Conservation (phyloP, 2,113 vertebrate species). For the Girardinichthys multiradiatus region DNA sequence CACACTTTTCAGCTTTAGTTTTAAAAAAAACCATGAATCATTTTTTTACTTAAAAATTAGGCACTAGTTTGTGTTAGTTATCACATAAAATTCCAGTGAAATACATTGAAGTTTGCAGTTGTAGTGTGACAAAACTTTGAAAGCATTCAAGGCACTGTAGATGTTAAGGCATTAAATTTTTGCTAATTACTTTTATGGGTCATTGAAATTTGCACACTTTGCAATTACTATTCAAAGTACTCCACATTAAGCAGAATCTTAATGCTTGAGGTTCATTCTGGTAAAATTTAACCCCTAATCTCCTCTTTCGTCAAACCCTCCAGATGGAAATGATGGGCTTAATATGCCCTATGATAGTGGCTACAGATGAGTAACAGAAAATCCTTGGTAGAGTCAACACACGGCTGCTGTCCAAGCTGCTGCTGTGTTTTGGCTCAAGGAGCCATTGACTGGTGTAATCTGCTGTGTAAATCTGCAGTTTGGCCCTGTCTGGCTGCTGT, state of each 20-base stretch:
- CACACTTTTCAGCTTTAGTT: too few relatives aligned
- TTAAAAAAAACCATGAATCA: too few relatives aligned
- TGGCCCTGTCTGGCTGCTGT: conserved; percentile 81
- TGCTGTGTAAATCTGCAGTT: conserved; percentile 80
- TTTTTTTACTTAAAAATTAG: too few relatives aligned
- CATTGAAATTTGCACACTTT: background rate
- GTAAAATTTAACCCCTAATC: conserved; percentile 7
- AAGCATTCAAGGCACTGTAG: background rate
- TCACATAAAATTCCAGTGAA: too few relatives aligned
- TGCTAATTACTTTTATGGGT: conserved; percentile 7
- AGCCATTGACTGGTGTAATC: conserved; percentile 78
- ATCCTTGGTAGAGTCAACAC: conserved; percentile 77
- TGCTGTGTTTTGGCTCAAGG: conserved; percentile 73
- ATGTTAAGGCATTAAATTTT: background rate
- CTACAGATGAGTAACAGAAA: conserved; percentile 78
- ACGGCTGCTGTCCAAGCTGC: conserved; percentile 71
- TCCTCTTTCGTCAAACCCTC: conserved; percentile 41
- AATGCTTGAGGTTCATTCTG: background rate
- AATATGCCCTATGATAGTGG: conserved; percentile 56
- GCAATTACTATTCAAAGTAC: background rate
- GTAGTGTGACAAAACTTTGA: background rate
- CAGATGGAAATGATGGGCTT: conserved; percentile 59
- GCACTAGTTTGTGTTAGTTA: background rate
- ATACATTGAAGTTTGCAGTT: background rate
- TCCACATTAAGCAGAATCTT: background rate